Conservation (phyloP, 2,797 vertebrate genomes). For the Amblyraja radiata region DNA sequence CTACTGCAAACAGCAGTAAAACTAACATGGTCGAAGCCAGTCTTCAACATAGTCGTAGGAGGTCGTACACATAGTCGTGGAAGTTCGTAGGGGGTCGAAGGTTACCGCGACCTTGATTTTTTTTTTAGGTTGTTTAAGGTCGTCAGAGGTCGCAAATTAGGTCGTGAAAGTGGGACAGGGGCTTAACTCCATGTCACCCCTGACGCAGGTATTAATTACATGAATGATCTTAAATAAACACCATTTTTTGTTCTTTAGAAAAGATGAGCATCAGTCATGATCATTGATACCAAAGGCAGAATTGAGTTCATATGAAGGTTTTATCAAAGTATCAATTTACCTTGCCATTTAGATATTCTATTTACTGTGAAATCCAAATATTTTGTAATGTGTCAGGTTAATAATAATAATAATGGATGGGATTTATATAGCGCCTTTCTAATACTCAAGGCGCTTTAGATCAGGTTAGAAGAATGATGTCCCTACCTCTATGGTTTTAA, state of each 20-base stretch:
- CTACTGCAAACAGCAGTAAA: too few relatives aligned
- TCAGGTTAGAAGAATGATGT: neutral
- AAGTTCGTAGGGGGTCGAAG: too few relatives aligned
- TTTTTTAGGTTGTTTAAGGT: too few relatives aligned
- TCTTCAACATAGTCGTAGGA: too few relatives aligned
- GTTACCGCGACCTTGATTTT: too few relatives aligned
- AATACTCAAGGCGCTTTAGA: too few relatives aligned
- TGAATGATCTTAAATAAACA: neutral
- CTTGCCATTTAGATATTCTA: neutral
- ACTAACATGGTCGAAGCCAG: too few relatives aligned
- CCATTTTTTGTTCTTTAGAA: neutral
- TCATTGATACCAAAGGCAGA: neutral
- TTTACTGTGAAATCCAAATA: neutral
- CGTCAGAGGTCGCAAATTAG: too few relatives aligned
- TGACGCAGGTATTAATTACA: neutral
- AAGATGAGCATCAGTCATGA: neutral
- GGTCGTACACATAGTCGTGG: too few relatives aligned
- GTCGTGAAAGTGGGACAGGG: too few relatives aligned
- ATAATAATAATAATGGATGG: too few relatives aligned
- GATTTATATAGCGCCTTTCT: too few relatives aligned
- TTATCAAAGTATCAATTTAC: neutral
- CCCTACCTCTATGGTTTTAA: neutral
- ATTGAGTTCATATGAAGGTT: neutral
- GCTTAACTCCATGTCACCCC: neutral
- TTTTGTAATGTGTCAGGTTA: neutral